These are phyloP conservation scores for Variabilichromis moorii DNA, from an alignment of 2,113 vertebrate genomes.

Conservation along the genomic window DNA sequence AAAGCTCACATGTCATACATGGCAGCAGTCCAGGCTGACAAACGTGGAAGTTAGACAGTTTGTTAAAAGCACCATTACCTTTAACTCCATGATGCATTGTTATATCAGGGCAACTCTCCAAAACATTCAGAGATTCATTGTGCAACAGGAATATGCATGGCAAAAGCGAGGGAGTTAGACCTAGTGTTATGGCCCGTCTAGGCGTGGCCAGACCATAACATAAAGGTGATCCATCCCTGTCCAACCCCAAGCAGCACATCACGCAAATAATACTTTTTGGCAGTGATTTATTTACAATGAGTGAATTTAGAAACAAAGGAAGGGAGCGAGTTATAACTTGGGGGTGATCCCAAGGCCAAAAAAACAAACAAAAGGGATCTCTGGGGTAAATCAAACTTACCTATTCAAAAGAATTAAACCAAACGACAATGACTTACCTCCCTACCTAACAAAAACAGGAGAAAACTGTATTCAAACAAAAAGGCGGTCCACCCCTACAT, in stretches of 20 bases:
- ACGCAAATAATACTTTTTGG: background rate
- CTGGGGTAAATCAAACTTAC: background rate
- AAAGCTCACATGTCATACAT: background rate
- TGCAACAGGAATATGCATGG: background rate
- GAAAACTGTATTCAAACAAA: background rate
- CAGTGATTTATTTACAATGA: background rate
- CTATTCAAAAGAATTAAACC: background rate
- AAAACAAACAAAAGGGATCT: background rate
- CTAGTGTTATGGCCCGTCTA: background rate
- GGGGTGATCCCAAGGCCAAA: background rate
- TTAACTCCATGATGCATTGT: background rate
- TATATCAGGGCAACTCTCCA: background rate
- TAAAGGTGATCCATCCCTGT: background rate
- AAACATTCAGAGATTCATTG: background rate
- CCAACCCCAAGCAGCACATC: background rate
- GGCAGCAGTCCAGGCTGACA: background rate
- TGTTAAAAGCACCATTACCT: conserved; percentile 13
- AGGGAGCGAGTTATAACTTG: background rate
- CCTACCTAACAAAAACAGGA: background rate
- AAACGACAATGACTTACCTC: background rate
- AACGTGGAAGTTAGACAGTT: background rate
- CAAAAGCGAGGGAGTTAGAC: background rate
- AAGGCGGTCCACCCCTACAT: background rate
- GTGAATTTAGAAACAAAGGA: background rate
- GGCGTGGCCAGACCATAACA: background rate